Evolutionary conservation across 1,140 invertebrate species (phyloP).

Genomic region (Procambarus clarkii): DNA sequence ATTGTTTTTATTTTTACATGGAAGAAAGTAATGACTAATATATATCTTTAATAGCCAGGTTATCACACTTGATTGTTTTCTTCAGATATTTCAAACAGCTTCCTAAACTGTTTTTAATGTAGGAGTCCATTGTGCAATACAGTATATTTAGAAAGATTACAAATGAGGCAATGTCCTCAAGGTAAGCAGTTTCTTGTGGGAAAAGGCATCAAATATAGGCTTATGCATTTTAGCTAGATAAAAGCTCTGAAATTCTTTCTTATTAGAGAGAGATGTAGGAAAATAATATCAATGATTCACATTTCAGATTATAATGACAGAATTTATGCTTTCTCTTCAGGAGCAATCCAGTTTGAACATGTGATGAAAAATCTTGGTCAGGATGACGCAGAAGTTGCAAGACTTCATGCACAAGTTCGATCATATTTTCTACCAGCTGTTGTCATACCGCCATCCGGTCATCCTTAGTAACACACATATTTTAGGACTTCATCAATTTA

Average conservation of each 20-base stretch:
- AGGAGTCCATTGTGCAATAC: too few species aligned
- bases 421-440: constrained; percentile 71
- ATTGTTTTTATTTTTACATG: too few species aligned
- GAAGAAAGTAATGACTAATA: too few species aligned
- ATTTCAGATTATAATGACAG: neutral
- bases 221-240: neutral
- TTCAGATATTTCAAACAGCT: too few species aligned
- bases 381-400: constrained; percentile 68
- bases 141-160: too few species aligned
- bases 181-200: too few species aligned
- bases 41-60: too few species aligned
- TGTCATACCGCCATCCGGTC: constrained; percentile 68
- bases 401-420: constrained; percentile 70
- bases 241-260: neutral
- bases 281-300: too few species aligned
- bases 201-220: too few species aligned
- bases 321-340: constrained; percentile 27
- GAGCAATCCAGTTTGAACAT: constrained; percentile 71
- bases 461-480: neutral
- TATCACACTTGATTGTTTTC: too few species aligned
- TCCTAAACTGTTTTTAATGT: too few species aligned
- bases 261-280: neutral
- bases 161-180: too few species aligned
- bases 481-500: neutral
- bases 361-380: constrained; percentile 66